Percentiles rank a stretch among this genome's conserved stretches.
Conservation (phyloP, 2,797 vertebrate species). For the Microctenopoma stevenorrisi region DNA sequence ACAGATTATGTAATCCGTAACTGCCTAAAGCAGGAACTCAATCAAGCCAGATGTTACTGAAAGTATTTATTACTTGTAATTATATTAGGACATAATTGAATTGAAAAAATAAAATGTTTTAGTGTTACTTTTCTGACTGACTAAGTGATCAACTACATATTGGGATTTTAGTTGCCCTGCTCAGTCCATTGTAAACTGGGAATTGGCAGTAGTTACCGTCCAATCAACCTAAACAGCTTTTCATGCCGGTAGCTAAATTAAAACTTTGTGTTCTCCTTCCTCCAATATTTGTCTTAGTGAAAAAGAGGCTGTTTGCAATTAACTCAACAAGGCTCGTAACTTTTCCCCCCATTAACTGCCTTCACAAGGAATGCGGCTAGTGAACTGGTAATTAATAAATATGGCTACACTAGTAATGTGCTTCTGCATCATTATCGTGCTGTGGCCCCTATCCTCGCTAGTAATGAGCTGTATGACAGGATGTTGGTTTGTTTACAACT, state of each 20-base stretch:
- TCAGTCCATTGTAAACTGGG: conserved; percentile 86
- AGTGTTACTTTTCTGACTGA: conserved; percentile 3
- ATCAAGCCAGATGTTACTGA: conserved; percentile 3
- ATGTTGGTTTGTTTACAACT: conserved; percentile 82
- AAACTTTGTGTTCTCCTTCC: conserved; percentile 70
- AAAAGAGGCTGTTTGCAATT: conserved; percentile 79
- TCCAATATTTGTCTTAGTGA: conserved; percentile 68
- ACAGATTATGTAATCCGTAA: conserved; percentile 56
- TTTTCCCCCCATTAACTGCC: conserved; percentile 63
- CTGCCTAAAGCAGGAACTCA: conserved; percentile 34
- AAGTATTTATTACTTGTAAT: conserved; percentile 12
- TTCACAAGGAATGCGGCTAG: conserved; percentile 74
- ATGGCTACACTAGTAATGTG: conserved; percentile 78
- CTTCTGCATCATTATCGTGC: conserved; percentile 78
- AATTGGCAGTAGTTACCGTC: conserved; percentile 87
- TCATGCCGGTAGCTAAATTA: conserved; percentile 87
- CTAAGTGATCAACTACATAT: conserved; percentile 37
- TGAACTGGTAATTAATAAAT: conserved; percentile 83
- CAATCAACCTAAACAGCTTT: conserved; percentile 88
- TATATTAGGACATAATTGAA: background rate
- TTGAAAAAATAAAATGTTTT: background rate
- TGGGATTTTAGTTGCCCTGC: conserved; percentile 77
- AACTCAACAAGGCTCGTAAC: conserved; percentile 77
- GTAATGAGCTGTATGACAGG: conserved; percentile 81
- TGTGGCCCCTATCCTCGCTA: conserved; percentile 69